Percentiles rank a stretch among this genome's conserved stretches.
Conservation (phyloP, 2,113 vertebrate species). For the Penelope pileata region DNA sequence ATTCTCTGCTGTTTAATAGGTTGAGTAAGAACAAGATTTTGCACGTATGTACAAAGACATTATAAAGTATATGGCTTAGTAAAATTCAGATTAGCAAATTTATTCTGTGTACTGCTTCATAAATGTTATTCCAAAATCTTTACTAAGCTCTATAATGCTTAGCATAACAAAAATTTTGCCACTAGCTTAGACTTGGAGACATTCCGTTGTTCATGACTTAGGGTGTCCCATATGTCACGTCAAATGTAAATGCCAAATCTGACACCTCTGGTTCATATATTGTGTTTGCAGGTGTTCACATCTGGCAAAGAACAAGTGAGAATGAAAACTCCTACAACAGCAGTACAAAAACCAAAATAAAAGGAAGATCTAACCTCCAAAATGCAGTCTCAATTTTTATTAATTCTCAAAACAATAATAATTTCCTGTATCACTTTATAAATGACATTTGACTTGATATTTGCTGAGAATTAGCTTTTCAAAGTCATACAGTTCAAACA, state of each 20-base stretch:
- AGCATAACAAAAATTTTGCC: constrained; percentile 43
- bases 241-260: constrained; percentile 51
- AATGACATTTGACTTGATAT: constrained; percentile 21
- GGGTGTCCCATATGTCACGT: constrained; percentile 59
- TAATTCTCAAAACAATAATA: constrained; percentile 54
- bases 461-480: constrained; percentile 34
- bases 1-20: neutral
- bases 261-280: constrained; percentile 64
- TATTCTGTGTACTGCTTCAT: neutral
- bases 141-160: neutral
- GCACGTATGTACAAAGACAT: fast-evolving
- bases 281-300: constrained; percentile 68
- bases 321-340: constrained; percentile 62
- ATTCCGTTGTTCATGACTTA: constrained; percentile 43
- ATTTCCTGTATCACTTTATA: constrained; percentile 39
- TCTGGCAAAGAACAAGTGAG: constrained; percentile 67
- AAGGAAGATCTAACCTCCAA: constrained; percentile 30
- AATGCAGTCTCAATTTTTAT: neutral
- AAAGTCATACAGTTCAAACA: constrained; percentile 1
- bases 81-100: constrained; percentile 17
- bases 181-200: constrained; percentile 46
- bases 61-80: neutral
- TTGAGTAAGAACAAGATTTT: neutral
- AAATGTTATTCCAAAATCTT: constrained; percentile 1
- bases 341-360: constrained; percentile 61